Evolutionary conservation across 2,797 vertebrate species (phyloP).

Genomic region (Bradypodion pumilum): DNA sequence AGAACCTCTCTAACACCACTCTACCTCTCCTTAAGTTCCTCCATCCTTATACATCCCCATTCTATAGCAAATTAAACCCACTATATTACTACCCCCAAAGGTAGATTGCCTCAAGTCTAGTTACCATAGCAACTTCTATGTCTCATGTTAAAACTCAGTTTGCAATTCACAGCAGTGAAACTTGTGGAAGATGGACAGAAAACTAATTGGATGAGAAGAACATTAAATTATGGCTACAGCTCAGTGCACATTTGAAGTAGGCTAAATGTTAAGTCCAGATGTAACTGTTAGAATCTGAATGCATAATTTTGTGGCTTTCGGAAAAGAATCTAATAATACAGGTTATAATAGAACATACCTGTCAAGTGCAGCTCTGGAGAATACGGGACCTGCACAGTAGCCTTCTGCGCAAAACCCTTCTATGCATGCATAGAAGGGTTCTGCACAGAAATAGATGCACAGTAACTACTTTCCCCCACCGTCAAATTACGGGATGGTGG

Average conservation of each 20-base stretch:
- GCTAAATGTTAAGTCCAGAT: neutral
- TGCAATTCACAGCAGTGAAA: neutral
- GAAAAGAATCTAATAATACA: neutral
- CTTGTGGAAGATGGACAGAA: neutral
- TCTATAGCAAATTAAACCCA: neutral
- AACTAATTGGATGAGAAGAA: conserved; percentile 11
- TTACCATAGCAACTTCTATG: neutral
- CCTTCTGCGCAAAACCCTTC: too few species aligned
- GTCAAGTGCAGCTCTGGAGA: too few species aligned
- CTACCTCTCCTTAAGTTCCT: too few species aligned
- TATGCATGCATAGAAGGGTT: too few species aligned
- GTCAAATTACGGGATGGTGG: too few species aligned
- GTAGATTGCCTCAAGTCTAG: neutral
- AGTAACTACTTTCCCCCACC: too few species aligned
- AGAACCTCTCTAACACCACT: too few species aligned
- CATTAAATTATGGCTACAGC: neutral
- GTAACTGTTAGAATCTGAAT: neutral
- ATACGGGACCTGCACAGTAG: too few species aligned
- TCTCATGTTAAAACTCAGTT: neutral
- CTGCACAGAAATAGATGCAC: too few species aligned
- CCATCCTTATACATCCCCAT: too few species aligned
- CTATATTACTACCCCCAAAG: neutral
- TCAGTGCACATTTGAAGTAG: neutral
- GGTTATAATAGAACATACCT: neutral
- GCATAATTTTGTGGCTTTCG: neutral